phyloP scores from a whole-genome alignment of 92 coral and sea anemone species.

The Ricordea florida region DNA sequence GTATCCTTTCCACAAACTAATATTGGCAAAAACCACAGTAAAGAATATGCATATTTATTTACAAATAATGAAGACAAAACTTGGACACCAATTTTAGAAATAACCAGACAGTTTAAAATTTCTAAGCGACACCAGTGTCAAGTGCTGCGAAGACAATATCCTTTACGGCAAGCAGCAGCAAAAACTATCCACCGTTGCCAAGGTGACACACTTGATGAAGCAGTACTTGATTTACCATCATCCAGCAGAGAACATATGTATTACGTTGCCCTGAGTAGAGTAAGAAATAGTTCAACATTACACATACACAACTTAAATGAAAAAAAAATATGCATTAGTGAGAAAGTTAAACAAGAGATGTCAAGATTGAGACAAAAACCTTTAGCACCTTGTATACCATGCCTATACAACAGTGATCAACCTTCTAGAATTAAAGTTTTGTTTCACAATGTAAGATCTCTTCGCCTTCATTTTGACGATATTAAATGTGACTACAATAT shows the following conservation, averaged over 20 bases:
- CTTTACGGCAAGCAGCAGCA: constrained; percentile 59
- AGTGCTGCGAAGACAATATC: constrained; percentile 59
- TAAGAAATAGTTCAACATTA: not conserved
- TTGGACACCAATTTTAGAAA: constrained; percentile 61
- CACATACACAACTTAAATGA: constrained; percentile 22
- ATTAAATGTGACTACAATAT: not conserved
- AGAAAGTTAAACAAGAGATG: constrained; percentile 27
- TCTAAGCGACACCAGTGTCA: constrained; percentile 34
- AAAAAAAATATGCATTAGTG: constrained; percentile 16
- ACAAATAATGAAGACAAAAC: constrained; percentile 6
- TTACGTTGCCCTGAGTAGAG: too few species aligned
- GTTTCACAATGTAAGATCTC: not conserved
- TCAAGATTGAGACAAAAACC: not conserved
- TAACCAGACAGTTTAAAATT: too few species aligned
- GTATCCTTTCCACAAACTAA: constrained; percentile 53
- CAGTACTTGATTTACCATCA: too few species aligned
- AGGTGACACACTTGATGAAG: too few species aligned
- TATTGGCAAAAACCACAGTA: constrained; percentile 43
- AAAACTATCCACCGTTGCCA: too few species aligned
- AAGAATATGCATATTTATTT: constrained; percentile 57
- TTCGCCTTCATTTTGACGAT: not conserved
- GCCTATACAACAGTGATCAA: not conserved
- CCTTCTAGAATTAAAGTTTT: not conserved
- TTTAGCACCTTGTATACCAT: not conserved
- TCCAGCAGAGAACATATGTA: constrained; percentile 64